These are phyloP conservation scores for Drosophila yooni DNA, from an alignment of 2,888 invertebrate genomes.

Conservation along the genomic window DNA sequence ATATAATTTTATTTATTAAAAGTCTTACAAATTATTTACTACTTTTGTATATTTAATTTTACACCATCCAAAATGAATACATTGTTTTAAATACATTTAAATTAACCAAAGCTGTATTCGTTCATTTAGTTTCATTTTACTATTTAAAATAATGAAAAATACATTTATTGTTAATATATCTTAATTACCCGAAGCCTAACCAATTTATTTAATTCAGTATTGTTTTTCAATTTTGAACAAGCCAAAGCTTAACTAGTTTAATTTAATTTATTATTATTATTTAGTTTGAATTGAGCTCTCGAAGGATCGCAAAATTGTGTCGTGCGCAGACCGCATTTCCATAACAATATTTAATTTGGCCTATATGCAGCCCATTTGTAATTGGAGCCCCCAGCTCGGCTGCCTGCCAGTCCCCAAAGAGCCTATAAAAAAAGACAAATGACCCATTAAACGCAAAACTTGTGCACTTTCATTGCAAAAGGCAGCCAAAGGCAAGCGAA, in stretches of 20 bases:
- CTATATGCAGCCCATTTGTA: conserved; percentile 48
- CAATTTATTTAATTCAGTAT: neutral
- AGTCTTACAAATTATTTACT: neutral
- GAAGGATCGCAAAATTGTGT: neutral
- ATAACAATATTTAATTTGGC: conserved; percentile 51
- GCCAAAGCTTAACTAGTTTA: neutral
- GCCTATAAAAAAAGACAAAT: conserved; percentile 78
- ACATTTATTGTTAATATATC: neutral
- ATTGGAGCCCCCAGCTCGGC: conserved; percentile 8
- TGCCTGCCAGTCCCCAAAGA: conserved; percentile 14
- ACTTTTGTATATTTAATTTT: neutral
- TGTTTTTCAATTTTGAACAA: neutral
- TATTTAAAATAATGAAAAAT: neutral
- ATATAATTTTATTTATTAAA: no score
- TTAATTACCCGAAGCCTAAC: neutral
- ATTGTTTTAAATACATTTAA: neutral
- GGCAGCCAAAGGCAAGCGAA: conserved; percentile 10
- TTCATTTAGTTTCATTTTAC: no score
- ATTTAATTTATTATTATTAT: neutral
- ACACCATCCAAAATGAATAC: neutral
- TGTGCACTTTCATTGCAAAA: conserved; percentile 75
- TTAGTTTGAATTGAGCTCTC: neutral
- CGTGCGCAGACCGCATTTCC: conserved; percentile 19
- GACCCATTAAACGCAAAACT: conserved; percentile 79
- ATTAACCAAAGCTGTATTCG: neutral